Evolutionary conservation across 1,140 invertebrate species (phyloP), one percentile per base, ranked within the genome.

Genomic region (Phortica variegata): DNA sequence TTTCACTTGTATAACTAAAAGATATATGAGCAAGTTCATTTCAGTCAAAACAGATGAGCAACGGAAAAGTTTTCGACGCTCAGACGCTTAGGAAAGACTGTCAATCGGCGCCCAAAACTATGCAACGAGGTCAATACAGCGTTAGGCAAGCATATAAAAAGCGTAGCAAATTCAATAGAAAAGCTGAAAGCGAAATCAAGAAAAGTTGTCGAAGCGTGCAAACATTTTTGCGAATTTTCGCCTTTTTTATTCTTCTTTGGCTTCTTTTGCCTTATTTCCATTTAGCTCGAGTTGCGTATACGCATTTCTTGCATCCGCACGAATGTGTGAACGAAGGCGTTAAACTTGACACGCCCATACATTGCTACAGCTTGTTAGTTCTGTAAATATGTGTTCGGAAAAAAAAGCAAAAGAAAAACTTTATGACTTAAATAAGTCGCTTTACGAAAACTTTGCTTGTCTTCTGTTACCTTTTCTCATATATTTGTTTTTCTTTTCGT

Each of bases 341-440:
- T 68, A 68, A 68, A 63, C 69, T 68, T 68, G 60, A 47, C 56
- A 68, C 63, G 56, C 63, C 51, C 63, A 68, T 60, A 62, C 63
- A 51, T 62, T 52, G 47, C 48, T 26, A 44, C n/a, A n/a, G n/a
- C n/a, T n/a, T n/a, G n/a, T n/a, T 52, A 32, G 29, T 41, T 47
- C 49, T 53, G 58, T 48, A 29, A 47, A 31, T 36, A 34, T 42
- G 47, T 50, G 54, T 38, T n/a, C 13, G 4, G 33, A 17, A 17
- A 3, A 17, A 8, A 12, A 13, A 38, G 6, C 4, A 8, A 17
- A 8, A 6, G 3, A 9, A 8, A 56, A 60, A 68, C 65, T 68
- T 68, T 68, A 68, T 69, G 63, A 62, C 63, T 68, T 68, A 69
- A 68, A 68, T 68, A 68, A 68, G 63, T 68, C 63, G 23, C 23